Base-by-base conservation (phyloP, 2,797 vertebrate species). In the Loris lydekkerianus region DNA sequence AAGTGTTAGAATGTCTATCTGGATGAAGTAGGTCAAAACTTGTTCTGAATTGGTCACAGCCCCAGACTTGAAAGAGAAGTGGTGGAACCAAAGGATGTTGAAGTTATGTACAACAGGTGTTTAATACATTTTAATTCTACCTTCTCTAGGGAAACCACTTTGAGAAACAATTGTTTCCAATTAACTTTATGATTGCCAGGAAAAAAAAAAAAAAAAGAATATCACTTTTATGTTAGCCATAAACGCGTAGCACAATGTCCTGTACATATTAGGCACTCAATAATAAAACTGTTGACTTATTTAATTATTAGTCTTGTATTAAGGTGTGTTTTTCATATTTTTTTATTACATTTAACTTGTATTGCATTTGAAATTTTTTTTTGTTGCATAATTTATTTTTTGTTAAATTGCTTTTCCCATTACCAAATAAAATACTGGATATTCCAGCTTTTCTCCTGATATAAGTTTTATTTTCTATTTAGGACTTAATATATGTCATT, bases 301-400 rank as follows among this genome's bases (percentile, higher is more conserved):
- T 93, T 67, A 37, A 72, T 78, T 73, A 80, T 25, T 29, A 77
- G 82, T 83, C 21, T 40, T 14, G 15, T 7, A 20, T 82, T 37
- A 86, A 81, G 23, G 21, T 61, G 21, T 8, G 65, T 58, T 81
- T 84, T 82, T 77, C 7, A 21, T 76, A 61, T 81, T 81, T 63
- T 70, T 67, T 73, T 84, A 83, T 89, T 83, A 46, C 0, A 40
- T 86, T 40, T 67, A 89, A 89, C 13, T 81, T 77, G 29, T 86
- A 72, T 31, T 81, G 67, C 69, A 72, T 86, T 82, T 88, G n/a
- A 78, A 94, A 77, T 89, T 18, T 67, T 31, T 37, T 37, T 87
- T 65, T 1, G 13, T 6, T 40, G 2, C 13, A 9, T 63, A 40
- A 67, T 73, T 49, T 56, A 37, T n/a, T 83, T 82, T 85, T 40